phyloP scores from a whole-genome alignment of 2,797 vertebrate genomes.

The Muscicapa striata region DNA sequence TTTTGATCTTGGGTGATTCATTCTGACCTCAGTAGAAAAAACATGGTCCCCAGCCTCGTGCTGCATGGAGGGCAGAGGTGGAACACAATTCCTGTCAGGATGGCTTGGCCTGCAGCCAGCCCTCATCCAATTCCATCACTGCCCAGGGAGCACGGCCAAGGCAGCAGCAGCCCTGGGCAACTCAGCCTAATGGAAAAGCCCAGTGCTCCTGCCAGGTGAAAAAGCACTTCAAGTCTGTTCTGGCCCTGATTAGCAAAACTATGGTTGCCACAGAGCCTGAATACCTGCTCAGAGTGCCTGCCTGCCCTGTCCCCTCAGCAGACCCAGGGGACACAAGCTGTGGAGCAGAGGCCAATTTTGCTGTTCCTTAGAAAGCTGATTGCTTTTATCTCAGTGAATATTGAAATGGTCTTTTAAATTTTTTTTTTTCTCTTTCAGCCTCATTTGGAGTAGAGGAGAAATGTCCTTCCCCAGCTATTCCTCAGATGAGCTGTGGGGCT shows the following conservation, averaged over 20 bases:
- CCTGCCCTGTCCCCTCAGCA: background rate
- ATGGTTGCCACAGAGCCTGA: constrained; percentile 16
- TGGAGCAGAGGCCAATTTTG: background rate
- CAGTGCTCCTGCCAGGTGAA: background rate
- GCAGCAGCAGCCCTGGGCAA: background rate
- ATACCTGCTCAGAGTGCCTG: background rate
- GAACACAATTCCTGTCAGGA: background rate
- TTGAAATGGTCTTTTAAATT: background rate
- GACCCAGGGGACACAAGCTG: background rate
- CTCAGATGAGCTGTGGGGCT: background rate
- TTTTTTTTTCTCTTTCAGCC: background rate
- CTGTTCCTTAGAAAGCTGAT: background rate
- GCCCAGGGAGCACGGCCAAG: fast-evolving
- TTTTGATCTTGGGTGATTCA: background rate
- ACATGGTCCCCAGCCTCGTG: fast-evolving
- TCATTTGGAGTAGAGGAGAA: background rate
- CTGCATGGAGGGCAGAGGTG: fast-evolving
- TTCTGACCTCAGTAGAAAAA: background rate
- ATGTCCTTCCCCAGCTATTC: background rate
- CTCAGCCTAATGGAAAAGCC: background rate
- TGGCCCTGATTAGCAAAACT: constrained; percentile 20
- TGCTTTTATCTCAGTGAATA: background rate
- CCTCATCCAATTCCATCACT: background rate
- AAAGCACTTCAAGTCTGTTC: background rate
- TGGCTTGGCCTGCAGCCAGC: background rate